phyloP scores from a whole-genome alignment of 2,888 invertebrate species.

The Calliopum simillimum region DNA sequence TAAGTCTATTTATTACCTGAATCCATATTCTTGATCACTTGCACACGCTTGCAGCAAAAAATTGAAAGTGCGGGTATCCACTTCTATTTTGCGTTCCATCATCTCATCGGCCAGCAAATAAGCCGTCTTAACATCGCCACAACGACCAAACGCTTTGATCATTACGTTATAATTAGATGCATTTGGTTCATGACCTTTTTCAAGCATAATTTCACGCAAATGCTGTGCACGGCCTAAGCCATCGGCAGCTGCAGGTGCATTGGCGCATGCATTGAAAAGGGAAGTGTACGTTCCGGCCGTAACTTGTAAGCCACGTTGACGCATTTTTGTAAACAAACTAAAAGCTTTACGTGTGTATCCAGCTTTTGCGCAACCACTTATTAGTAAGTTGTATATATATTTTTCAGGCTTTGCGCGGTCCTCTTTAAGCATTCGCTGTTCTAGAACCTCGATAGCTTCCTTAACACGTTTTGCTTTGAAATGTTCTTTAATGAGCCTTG shows the following conservation, averaged over 20 bases:
- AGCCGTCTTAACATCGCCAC: constrained; percentile 81
- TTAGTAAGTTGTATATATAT: constrained; percentile 85
- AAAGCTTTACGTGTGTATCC: constrained; percentile 91
- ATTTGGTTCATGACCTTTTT: constrained; percentile 78
- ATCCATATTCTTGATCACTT: constrained; percentile 81
- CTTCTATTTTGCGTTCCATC: constrained; percentile 72
- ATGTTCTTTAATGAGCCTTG: constrained; percentile 77
- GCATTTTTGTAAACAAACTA: constrained; percentile 85
- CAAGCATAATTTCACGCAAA: constrained; percentile 76
- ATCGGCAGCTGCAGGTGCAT: constrained; percentile 77
- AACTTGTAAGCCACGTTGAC: constrained; percentile 75
- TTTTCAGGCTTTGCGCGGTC: constrained; percentile 83
- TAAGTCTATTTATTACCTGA: constrained; percentile 63
- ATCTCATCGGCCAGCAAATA: constrained; percentile 89
- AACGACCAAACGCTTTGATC: constrained; percentile 91
- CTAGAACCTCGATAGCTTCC: constrained; percentile 83
- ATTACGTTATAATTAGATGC: constrained; percentile 85
- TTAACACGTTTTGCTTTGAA: constrained; percentile 75
- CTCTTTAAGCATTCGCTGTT: constrained; percentile 79
- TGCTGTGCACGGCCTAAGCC: constrained; percentile 77
- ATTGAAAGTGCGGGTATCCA: constrained; percentile 78
- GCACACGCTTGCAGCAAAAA: constrained; percentile 88
- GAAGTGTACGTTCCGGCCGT: constrained; percentile 84
- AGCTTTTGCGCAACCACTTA: constrained; percentile 83
- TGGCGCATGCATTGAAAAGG: constrained; percentile 89